These are phyloP conservation scores for Trachelus iudaicus DNA, from an alignment of 2,888 invertebrate species.

Conservation along the genomic window DNA sequence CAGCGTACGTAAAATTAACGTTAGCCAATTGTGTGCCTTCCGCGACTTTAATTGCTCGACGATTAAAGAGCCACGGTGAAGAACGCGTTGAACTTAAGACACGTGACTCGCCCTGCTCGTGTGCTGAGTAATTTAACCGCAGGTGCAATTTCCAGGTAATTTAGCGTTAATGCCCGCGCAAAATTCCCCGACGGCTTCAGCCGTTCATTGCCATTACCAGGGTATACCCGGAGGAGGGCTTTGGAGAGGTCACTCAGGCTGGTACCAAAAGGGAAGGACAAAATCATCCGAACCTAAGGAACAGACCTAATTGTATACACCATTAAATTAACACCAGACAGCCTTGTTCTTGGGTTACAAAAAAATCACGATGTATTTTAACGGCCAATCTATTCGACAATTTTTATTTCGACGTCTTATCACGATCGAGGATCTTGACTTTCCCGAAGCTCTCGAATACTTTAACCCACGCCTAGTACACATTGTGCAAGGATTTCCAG, in stretches of 20 bases:
- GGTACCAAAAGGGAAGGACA: not conserved
- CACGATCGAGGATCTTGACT: not conserved
- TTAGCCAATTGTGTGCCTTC: not conserved
- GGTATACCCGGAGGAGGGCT: not conserved
- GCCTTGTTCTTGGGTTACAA: no score
- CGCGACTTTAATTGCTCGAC: not conserved
- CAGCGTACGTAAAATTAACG: not conserved
- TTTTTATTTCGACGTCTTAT: not conserved
- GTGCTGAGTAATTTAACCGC: slow-evolving; percentile 23
- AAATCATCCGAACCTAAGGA: not conserved
- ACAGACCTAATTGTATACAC: not conserved
- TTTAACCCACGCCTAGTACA: not conserved
- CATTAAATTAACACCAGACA: no score
- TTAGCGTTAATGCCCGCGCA: slow-evolving; percentile 7
- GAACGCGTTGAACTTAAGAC: not conserved
- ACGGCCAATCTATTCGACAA: not conserved
- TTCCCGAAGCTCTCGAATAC: not conserved
- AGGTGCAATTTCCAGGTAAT: slow-evolving; percentile 35
- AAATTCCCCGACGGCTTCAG: not conserved
- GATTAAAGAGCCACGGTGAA: not conserved
- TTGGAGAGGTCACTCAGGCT: not conserved
- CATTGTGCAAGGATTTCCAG: not conserved
- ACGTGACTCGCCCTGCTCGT: not conserved
- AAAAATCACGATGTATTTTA: no score
- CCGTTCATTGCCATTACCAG: not conserved